Evolutionary conservation across 1,140 invertebrate genomes (phyloP), one percentile per base, ranked within the genome.

Genomic region (Goniozus legneri): DNA sequence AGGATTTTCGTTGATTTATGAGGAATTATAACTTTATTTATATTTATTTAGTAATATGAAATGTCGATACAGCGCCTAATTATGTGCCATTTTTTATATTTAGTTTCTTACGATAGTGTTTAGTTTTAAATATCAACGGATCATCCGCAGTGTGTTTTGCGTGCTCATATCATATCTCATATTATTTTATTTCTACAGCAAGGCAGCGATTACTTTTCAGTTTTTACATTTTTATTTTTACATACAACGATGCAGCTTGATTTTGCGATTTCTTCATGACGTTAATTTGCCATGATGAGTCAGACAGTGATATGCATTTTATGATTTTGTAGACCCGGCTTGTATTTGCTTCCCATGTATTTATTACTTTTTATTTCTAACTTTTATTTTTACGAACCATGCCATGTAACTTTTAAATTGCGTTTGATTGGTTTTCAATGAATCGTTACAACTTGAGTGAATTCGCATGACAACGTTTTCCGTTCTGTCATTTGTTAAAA

Each of bases 151-250:
- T n/a, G n/a, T n/a, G n/a, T n/a, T n/a, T n/a, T n/a, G n/a, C n/a
- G n/a, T n/a, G n/a, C n/a, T n/a, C n/a, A n/a, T n/a, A n/a, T n/a
- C n/a, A n/a, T n/a, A n/a, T n/a, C n/a, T 45, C 6, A 32, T 27
- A 27, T 34, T 32, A 31, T 44, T 60, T 64, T 39, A 41, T 48
- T 51, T 58, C 30, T 20, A n/a, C n/a, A 34, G 52, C 33, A 50
- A 52, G 52, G 58, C 66, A 66, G 66, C 65, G 45, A 54, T 57
- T 61, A 66, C 66, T 71, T 67, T 67, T 71, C 66, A 69, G 67
- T 69, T 69, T 65, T n/a, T n/a, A n/a, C 22, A 47, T 57, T 39
- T 38, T 21, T 14, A 37, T 44, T 48, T 56, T 49, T 32, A 33
- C 16, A 37, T 7, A 33, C 27, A 7, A 39, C 38, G 34, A 54